Conservation (phyloP, 2,113 vertebrate genomes). For the Andinoacara biseriatus region DNA sequence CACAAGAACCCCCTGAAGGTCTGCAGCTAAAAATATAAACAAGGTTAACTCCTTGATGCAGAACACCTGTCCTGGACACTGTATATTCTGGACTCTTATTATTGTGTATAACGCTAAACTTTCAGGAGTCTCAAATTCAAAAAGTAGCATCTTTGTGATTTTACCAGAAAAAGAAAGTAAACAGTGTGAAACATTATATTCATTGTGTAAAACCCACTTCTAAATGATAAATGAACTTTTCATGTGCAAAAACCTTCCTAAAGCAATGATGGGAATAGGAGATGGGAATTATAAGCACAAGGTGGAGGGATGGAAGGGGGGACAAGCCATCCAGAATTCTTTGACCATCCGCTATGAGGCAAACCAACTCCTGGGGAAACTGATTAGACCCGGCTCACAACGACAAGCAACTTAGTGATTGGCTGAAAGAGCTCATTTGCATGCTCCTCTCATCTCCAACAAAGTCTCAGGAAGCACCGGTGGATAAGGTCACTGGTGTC, state of each 20-base stretch:
- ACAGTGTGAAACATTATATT: background rate
- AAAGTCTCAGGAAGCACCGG: slow-evolving; percentile 56
- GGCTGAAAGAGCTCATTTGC: slow-evolving; percentile 67
- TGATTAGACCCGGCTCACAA: slow-evolving; percentile 47
- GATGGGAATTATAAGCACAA: slow-evolving; percentile 16
- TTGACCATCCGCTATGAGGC: slow-evolving; percentile 26
- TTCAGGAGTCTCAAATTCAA: background rate
- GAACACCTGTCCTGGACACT: slow-evolving; percentile 65
- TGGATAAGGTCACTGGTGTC: slow-evolving; percentile 73
- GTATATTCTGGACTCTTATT: slow-evolving; percentile 47
- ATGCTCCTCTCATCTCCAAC: slow-evolving; percentile 62
- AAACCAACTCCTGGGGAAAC: slow-evolving; percentile 52
- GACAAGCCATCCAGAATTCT: slow-evolving; percentile 14
- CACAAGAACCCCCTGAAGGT: slow-evolving; percentile 67
- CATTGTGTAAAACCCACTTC: background rate
- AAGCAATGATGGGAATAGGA: slow-evolving; percentile 7
- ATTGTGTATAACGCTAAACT: slow-evolving; percentile 7
- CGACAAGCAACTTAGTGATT: slow-evolving; percentile 53
- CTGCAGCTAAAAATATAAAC: slow-evolving; percentile 77
- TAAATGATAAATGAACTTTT: slow-evolving; percentile 36
- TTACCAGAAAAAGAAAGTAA: background rate
- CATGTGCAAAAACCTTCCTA: slow-evolving; percentile 2
- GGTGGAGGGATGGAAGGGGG: background rate
- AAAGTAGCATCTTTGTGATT: slow-evolving; percentile 13
- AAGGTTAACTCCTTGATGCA: slow-evolving; percentile 72